Percentiles rank a stretch among this genome's conserved stretches.
Conservation (phyloP, 2,888 invertebrate genomes). For the Chesias legatella region DNA sequence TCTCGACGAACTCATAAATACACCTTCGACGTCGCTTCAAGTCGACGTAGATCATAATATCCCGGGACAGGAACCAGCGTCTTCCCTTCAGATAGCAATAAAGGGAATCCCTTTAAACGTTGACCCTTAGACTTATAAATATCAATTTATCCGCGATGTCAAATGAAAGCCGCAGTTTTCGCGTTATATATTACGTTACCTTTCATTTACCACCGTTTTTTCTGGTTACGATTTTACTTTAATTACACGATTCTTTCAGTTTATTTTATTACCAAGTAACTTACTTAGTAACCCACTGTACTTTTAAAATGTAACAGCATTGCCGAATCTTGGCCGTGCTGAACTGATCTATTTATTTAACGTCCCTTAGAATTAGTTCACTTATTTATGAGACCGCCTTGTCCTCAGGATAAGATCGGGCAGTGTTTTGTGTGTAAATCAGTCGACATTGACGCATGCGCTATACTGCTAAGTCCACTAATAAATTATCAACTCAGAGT, state of each 20-base stretch:
- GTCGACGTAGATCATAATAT: slow-evolving; percentile 77
- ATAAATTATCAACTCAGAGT: slow-evolving; percentile 13
- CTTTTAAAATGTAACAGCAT: neutral
- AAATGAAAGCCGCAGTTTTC: slow-evolving; percentile 72
- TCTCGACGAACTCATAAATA: slow-evolving; percentile 69
- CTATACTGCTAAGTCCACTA: slow-evolving; percentile 14
- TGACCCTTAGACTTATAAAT: slow-evolving; percentile 77
- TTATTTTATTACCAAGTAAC: too few species aligned
- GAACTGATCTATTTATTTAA: slow-evolving; percentile 21
- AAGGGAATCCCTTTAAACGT: slow-evolving; percentile 78
- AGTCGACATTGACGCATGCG: slow-evolving; percentile 44
- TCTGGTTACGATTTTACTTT: too few species aligned
- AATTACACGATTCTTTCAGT: too few species aligned
- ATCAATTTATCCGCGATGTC: slow-evolving; percentile 78
- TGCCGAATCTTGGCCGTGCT: slow-evolving; percentile 6
- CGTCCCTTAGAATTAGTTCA: slow-evolving; percentile 45
- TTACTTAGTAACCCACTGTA: too few species aligned
- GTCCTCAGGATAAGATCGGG: slow-evolving; percentile 51
- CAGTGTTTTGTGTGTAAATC: slow-evolving; percentile 46
- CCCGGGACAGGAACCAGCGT: slow-evolving; percentile 69
- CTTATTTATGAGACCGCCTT: slow-evolving; percentile 55
- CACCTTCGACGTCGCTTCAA: slow-evolving; percentile 73
- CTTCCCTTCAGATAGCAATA: slow-evolving; percentile 71
- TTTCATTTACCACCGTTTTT: slow-evolving; percentile 9
- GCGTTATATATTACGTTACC: slow-evolving; percentile 51